Conservation (phyloP, 2,797 vertebrate species). For the Parauchenoglanis punctatus region DNA sequence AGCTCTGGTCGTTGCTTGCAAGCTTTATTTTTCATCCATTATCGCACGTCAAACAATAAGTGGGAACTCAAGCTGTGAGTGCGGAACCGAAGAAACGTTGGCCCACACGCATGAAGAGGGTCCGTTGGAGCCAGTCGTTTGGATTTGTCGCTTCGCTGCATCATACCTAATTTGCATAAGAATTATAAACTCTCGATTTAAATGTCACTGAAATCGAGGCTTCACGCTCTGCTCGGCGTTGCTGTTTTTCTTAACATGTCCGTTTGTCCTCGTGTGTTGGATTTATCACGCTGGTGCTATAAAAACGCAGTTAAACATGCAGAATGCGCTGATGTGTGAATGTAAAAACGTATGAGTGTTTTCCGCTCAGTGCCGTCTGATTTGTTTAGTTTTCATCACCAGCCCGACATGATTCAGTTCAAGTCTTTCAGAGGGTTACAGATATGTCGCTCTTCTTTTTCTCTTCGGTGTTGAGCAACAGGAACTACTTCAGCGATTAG, state of each 20-base stretch:
- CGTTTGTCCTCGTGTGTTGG: background rate
- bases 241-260: background rate
- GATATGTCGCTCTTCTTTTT: background rate
- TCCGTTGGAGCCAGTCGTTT: background rate
- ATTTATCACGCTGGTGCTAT: too few species aligned
- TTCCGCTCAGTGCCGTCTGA: background rate
- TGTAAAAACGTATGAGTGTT: background rate
- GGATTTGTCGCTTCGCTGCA: background rate
- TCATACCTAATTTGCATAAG: background rate
- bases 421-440: background rate
- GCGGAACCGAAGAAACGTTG: background rate
- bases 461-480: background rate
- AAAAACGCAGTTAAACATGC: background rate
- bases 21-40: background rate
- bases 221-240: too few species aligned
- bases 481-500: background rate
- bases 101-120: too few species aligned
- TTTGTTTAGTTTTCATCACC: background rate
- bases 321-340: background rate
- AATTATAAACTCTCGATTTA: background rate
- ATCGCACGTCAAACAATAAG: background rate
- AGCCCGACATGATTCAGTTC: background rate
- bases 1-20: background rate
- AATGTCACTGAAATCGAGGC: background rate
- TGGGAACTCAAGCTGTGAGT: background rate